phyloP scores from a whole-genome alignment of 1,140 invertebrate species.

The Diorhabda sublineata region DNA sequence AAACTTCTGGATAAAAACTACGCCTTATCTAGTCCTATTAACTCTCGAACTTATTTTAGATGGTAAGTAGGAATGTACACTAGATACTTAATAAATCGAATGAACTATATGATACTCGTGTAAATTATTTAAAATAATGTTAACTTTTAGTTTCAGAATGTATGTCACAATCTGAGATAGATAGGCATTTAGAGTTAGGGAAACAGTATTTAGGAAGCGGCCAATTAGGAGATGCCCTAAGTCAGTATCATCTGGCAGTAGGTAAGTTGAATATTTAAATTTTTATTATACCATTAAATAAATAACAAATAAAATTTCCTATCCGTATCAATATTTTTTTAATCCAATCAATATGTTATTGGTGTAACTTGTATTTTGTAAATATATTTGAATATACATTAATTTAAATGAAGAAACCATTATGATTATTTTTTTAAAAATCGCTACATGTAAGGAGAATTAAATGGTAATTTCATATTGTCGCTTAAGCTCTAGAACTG shows the following conservation, averaged over 20 bases:
- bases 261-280: slow-evolving; percentile 59
- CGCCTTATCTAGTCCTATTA: slow-evolving; percentile 36
- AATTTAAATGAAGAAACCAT: too few species aligned
- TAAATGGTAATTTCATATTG: too few species aligned
- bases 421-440: too few species aligned
- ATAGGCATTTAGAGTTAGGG: slow-evolving; percentile 90
- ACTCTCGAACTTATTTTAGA: slow-evolving; percentile 38
- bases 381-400: too few species aligned
- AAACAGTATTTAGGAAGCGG: slow-evolving; percentile 85
- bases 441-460: too few species aligned
- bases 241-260: slow-evolving; percentile 97
- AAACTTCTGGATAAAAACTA: slow-evolving; percentile 33
- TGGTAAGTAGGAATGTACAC: slow-evolving; percentile 29
- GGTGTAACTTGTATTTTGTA: too few species aligned
- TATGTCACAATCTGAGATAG: slow-evolving; percentile 71
- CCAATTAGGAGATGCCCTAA: slow-evolving; percentile 92
- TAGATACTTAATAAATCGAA: slow-evolving; percentile 19
- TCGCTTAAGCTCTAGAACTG: too few species aligned
- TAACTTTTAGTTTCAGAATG: slow-evolving; percentile 57
- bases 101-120: slow-evolving; percentile 4
- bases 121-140: background rate
- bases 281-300: too few species aligned
- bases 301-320: too few species aligned
- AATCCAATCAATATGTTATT: too few species aligned
- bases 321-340: too few species aligned